A percentile compares a stretch with the other conserved stretches of the same genome.
These are phyloP conservation scores for Idaea aversata DNA, from an alignment of 2,888 invertebrate species.

Conservation along the genomic window DNA sequence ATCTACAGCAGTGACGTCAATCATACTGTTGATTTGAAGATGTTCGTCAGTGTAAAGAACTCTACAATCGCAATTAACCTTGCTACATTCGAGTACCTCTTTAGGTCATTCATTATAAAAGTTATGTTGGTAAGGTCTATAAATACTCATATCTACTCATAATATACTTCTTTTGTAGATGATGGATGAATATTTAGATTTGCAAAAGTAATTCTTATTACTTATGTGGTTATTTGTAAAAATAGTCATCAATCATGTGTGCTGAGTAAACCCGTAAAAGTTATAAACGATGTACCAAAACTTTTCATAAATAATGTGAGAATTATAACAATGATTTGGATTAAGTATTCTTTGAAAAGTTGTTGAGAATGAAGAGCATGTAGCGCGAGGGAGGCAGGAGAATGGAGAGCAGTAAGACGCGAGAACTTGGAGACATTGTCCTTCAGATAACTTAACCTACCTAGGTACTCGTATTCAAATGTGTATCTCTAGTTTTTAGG, in stretches of 20 bases:
- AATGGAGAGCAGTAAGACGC: conserved; percentile 57
- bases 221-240: background rate
- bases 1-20: conserved; percentile 58
- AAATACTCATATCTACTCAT: conserved; percentile 4
- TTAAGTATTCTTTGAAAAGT: conserved; percentile 36
- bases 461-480: background rate
- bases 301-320: no score
- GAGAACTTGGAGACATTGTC: conserved; percentile 27
- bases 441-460: background rate
- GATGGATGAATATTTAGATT: background rate
- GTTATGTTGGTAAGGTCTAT: background rate
- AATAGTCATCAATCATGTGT: background rate
- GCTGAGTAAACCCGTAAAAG: background rate
- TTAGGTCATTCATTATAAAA: conserved; percentile 20
- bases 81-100: conserved; percentile 20
- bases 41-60: conserved; percentile 34
- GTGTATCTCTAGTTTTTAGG: background rate
- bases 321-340: background rate
- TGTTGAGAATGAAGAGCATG: conserved; percentile 32
- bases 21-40: conserved; percentile 47
- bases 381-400: conserved; percentile 41
- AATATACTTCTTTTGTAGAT: background rate
- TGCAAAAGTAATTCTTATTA: background rate
- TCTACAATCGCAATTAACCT: conserved; percentile 32
- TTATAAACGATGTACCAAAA: background rate